phyloP scores from a whole-genome alignment of 2,797 vertebrate species.

The Mus minutoides region DNA sequence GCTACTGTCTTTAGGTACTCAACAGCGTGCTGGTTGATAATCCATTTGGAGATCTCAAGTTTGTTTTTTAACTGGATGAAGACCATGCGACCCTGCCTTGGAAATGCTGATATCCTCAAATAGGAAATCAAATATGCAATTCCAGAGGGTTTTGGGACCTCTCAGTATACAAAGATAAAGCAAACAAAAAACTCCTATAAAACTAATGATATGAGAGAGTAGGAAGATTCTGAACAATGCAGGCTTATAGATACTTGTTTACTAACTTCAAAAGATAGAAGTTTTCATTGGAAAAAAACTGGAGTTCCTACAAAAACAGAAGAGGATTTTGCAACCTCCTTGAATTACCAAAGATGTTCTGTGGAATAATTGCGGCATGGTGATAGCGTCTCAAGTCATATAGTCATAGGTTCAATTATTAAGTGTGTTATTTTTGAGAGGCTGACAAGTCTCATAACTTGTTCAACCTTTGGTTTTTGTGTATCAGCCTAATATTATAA shows the following conservation, averaged over 20 bases:
- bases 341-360: neutral
- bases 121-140: neutral
- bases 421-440: neutral
- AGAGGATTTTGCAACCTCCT: neutral
- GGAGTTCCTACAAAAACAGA: neutral
- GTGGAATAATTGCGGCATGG: neutral
- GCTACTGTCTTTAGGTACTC: neutral
- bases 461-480: neutral
- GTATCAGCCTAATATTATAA: neutral
- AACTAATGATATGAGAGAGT: neutral
- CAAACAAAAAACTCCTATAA: neutral
- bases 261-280: neutral
- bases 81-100: neutral
- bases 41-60: neutral
- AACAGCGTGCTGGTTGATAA: neutral
- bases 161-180: neutral
- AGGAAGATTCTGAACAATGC: neutral
- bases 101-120: neutral
- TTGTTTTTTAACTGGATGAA: neutral
- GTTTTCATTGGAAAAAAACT: slow-evolving; percentile 29
- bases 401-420: neutral
- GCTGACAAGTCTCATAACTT: neutral
- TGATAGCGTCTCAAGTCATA: neutral
- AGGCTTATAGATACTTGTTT: neutral
- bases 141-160: neutral